A percentile compares a stretch with the other conserved stretches of the same genome.
Conservation (phyloP, 2,113 vertebrate genomes). For the Neodon shergylaensis region DNA sequence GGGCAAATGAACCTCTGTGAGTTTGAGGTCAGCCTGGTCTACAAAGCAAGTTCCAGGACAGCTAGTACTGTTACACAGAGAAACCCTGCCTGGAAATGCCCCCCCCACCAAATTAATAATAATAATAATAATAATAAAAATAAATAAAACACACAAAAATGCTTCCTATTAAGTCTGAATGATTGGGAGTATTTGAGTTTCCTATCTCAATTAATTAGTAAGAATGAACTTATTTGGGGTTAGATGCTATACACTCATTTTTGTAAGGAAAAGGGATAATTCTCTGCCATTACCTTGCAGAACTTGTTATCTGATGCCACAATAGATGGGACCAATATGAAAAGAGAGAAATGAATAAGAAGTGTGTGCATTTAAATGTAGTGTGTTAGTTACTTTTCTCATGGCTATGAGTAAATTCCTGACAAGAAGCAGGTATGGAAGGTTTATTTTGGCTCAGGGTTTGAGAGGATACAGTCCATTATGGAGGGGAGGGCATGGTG, state of each 20-base stretch:
- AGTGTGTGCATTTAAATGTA: not conserved
- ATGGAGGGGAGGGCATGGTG: not conserved
- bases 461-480: not conserved
- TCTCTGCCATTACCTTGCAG: not conserved
- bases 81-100: not conserved
- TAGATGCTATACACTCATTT: not conserved
- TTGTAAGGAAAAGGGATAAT: not conserved
- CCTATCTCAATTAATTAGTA: not conserved
- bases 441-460: not conserved
- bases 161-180: not conserved
- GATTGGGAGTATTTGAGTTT: not conserved
- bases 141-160: not conserved
- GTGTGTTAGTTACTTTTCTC: not conserved
- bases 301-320: not conserved
- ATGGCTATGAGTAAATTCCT: not conserved
- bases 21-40: not conserved
- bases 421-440: not conserved
- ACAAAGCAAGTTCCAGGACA: not conserved
- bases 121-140: not conserved
- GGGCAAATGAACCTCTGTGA: not conserved
- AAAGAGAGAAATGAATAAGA: constrained; percentile 34
- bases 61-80: not conserved
- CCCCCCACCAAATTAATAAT: not conserved
- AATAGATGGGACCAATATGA: not conserved
- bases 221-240: constrained; percentile 3